A percentile compares a stretch with the other conserved stretches of the same genome.
Evolutionary conservation across 2,888 invertebrate genomes (phyloP).

Genomic region (Scaptomyza reducta): DNA sequence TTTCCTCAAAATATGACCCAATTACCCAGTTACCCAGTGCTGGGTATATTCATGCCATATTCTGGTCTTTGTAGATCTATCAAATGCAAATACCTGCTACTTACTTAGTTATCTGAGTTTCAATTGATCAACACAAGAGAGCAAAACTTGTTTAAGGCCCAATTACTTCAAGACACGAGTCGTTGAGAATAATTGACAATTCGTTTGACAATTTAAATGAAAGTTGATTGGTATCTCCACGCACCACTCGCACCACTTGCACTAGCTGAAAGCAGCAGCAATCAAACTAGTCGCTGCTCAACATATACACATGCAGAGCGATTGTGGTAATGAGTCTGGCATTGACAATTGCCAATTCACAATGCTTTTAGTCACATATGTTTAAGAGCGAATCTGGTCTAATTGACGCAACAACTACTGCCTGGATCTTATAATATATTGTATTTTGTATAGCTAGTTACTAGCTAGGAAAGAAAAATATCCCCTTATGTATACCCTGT

Average conservation of each 20-base stretch:
- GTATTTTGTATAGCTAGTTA: no score
- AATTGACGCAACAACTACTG: conserved; percentile 31
- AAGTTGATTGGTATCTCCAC: conserved; percentile 77
- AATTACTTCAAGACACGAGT: conserved; percentile 39
- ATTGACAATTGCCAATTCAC: conserved; percentile 32
- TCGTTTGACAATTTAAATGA: conserved; percentile 81
- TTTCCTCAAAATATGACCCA: conserved; percentile 84
- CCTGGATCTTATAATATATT: no score
- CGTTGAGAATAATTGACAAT: conserved; percentile 57
- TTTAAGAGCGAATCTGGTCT: conserved; percentile 49
- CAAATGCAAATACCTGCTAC: conserved; percentile 37
- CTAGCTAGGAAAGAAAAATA: no score
- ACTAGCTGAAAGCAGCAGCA: conserved; percentile 39
- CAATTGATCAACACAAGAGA: conserved; percentile 9
- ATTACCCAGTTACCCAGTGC: conserved; percentile 78
- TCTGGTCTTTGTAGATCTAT: conserved; percentile 30
- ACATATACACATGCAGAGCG: conserved; percentile 46
- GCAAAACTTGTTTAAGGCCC: conserved; percentile 12
- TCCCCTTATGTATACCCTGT: neutral
- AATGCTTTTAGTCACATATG: conserved; percentile 56
- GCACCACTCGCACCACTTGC: conserved; percentile 59
- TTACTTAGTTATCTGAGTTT: conserved; percentile 10
- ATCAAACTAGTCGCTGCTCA: conserved; percentile 47
- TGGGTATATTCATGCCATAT: conserved; percentile 27
- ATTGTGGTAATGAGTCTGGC: conserved; percentile 33